phyloP scores from a whole-genome alignment of 2,113 vertebrate genomes.

The Entelurus aequoreus region DNA sequence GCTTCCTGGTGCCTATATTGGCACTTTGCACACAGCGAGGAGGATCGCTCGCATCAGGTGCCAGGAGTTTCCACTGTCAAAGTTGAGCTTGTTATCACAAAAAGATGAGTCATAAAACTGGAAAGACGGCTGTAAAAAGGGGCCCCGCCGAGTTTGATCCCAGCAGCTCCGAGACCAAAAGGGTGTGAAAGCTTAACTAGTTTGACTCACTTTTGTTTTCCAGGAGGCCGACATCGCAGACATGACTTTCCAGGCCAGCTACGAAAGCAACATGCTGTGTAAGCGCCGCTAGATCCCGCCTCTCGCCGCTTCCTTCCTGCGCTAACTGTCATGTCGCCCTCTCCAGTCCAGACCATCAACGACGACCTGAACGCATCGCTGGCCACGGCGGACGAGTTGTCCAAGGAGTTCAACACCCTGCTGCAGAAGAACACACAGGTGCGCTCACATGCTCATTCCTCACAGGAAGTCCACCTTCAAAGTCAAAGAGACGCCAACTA shows the following conservation, averaged over 20 bases:
- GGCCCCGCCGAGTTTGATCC: background rate
- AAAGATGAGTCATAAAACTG: slow-evolving; percentile 25
- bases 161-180: background rate
- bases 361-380: slow-evolving; percentile 71
- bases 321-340: slow-evolving; percentile 25
- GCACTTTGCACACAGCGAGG: background rate
- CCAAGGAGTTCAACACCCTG: slow-evolving; percentile 70
- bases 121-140: background rate
- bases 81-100: slow-evolving; percentile 11
- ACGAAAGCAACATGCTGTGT: slow-evolving; percentile 63
- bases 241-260: slow-evolving; percentile 59
- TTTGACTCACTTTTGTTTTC: slow-evolving; percentile 1
- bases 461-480: background rate
- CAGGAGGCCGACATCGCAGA: slow-evolving; percentile 29
- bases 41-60: background rate
- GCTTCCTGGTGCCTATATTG: background rate
- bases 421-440: slow-evolving; percentile 38
- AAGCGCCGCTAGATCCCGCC: slow-evolving; percentile 25
- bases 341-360: slow-evolving; percentile 67
- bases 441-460: background rate
- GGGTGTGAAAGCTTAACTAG: no score
- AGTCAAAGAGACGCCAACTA: no score
- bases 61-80: background rate
- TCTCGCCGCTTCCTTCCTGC: background rate
- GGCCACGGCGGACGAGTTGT: slow-evolving; percentile 72